Base-by-base conservation (phyloP, 2,888 invertebrate genomes). In the Tetrapedia diversipes region DNA sequence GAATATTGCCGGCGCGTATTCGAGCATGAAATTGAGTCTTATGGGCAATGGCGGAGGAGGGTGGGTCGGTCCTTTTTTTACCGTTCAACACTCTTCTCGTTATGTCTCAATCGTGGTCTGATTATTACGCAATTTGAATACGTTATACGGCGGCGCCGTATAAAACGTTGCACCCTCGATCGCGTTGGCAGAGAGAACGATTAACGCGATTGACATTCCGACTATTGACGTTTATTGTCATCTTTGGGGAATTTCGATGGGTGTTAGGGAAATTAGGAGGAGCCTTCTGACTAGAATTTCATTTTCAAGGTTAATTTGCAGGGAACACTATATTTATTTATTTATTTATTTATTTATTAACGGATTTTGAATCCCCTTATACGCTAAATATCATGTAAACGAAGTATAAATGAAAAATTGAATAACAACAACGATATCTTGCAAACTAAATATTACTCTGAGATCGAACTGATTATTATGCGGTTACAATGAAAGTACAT, bases 21-120 rank as follows among this genome's bases (percentile, higher is more conserved):
- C 81, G 67, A 78, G 67, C 83, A 77, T 83, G 83, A 84, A 84
- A 84, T 84, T 84, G 83, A 84, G 83, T 83, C 81, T 77, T 81
- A 82, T 77, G 72, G 79, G 51, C 22, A 34, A 16, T 63, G 37
- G 27, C 43, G 39, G 29, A n/a, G 64, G 53, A 61, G n/a, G 61
- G 19, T 27, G 53, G 45, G 57, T 53, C 61, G 51, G 43, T 74
- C 67, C 71, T 69, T 82, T 72, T 67, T 57, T 76, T 78, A 27
- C 56, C 57, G 41, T 54, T 82, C 78, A 49, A 67, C 76, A 49
- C 73, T 57, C 49, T 51, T 32, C 49, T 34, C 53, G 65, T 77
- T 67, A 69, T 60, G 66, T 69, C 74, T 74, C 65, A 72, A 82
- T 79, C 67, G 63, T 41, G 57, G 57, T 34, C 49, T 49, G 71